Evolutionary conservation across 1,140 invertebrate species (phyloP).

Genomic region (Ericerus pela): DNA sequence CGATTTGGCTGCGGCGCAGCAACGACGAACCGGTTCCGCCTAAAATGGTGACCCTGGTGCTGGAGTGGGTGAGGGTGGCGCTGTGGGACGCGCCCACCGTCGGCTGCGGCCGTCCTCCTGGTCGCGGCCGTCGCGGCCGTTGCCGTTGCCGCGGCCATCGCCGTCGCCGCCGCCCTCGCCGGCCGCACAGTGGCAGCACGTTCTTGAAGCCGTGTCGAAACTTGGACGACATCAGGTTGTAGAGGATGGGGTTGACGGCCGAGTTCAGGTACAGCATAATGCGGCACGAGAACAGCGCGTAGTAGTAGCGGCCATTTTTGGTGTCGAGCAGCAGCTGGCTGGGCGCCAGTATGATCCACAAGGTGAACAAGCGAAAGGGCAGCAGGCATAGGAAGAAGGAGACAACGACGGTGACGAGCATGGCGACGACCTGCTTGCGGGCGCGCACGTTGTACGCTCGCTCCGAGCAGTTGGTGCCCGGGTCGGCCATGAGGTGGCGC

Average conservation of each 20-base stretch:
- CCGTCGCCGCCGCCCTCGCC: slow-evolving; percentile 20
- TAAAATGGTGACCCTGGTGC: slow-evolving; percentile 12
- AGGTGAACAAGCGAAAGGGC: slow-evolving; percentile 67
- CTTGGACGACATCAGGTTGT: slow-evolving; percentile 82
- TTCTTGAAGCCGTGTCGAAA: slow-evolving; percentile 67
- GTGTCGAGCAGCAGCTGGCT: slow-evolving; percentile 47
- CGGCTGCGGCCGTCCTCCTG: background rate
- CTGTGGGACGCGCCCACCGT: slow-evolving; percentile 18
- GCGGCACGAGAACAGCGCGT: slow-evolving; percentile 67
- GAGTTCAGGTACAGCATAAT: slow-evolving; percentile 80
- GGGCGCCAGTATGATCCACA: slow-evolving; percentile 66
- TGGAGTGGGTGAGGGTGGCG: slow-evolving; percentile 22
- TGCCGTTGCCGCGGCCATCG: background rate
- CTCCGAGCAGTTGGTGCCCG: slow-evolving; percentile 25
- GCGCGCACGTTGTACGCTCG: slow-evolving; percentile 18
- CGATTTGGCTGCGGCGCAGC: background rate
- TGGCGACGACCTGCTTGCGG: slow-evolving; percentile 43
- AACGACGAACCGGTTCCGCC: background rate
- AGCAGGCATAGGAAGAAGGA: slow-evolving; percentile 80
- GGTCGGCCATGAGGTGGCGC: slow-evolving; percentile 61
- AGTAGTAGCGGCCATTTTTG: slow-evolving; percentile 47
- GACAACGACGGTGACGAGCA: slow-evolving; percentile 78
- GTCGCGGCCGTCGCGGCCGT: background rate
- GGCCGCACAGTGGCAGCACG: slow-evolving; percentile 29
- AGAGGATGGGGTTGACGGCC: slow-evolving; percentile 77